phyloP scores from a whole-genome alignment of 1,140 invertebrate genomes.

The Ceratina japonica region DNA sequence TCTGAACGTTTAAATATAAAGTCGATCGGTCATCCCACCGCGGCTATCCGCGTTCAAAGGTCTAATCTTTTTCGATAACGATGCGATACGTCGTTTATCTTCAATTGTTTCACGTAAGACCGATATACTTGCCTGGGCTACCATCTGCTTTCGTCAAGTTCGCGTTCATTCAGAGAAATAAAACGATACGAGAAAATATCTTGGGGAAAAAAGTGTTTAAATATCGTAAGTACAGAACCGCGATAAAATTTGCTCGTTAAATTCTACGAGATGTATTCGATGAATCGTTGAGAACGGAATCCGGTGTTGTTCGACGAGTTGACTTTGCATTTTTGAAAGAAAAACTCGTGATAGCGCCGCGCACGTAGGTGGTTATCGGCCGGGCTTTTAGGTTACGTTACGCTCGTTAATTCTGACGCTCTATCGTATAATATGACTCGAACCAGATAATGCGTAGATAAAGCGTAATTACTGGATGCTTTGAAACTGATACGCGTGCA shows the following conservation, averaged over 20 bases:
- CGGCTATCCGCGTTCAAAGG: too few species aligned
- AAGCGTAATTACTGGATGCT: not conserved
- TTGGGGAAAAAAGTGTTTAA: not conserved
- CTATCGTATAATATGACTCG: not conserved
- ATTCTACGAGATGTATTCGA: not conserved
- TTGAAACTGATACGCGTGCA: not conserved
- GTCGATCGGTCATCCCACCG: too few species aligned
- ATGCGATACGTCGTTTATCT: too few species aligned
- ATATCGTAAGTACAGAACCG: too few species aligned
- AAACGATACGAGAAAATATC: not conserved
- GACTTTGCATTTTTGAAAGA: not conserved
- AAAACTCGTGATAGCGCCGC: not conserved
- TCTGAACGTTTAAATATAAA: too few species aligned
- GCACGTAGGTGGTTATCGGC: not conserved
- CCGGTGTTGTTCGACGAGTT: too few species aligned
- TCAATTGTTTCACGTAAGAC: too few species aligned
- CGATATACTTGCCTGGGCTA: too few species aligned
- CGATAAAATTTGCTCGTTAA: too few species aligned
- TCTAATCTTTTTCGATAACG: too few species aligned
- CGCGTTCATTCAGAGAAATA: not conserved
- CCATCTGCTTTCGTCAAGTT: too few species aligned
- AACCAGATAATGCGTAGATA: not conserved
- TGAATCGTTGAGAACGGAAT: not conserved
- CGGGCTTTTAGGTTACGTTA: constrained; percentile 24
- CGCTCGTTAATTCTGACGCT: too few species aligned